Percentiles rank a stretch among this genome's conserved stretches.
Conservation (phyloP, 2,888 invertebrate genomes). For the Spatulosminthurus flaviceps region DNA sequence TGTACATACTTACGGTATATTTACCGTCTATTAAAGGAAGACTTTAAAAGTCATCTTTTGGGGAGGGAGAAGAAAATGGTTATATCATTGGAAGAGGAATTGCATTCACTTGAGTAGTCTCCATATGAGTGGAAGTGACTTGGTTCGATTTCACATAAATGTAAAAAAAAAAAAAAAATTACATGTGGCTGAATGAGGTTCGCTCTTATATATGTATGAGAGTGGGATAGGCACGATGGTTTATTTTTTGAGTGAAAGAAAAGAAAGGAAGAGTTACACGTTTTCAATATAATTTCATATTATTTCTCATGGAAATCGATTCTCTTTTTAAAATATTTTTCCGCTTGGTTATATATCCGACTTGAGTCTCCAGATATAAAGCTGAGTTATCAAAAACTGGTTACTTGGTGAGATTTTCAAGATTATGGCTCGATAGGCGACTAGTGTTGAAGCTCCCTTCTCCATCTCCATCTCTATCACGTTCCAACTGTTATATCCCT, state of each 20-base stretch:
- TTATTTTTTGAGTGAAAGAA: constrained; percentile 46
- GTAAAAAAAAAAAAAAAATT: too few relatives aligned
- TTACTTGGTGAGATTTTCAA: constrained; percentile 56
- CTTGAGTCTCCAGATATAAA: constrained; percentile 46
- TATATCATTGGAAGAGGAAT: too few relatives aligned
- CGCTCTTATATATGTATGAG: too few relatives aligned
- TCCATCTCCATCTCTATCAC: constrained; percentile 47
- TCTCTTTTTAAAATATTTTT: constrained; percentile 52
- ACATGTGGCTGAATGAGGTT: too few relatives aligned
- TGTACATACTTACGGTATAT: too few relatives aligned
- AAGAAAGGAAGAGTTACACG: constrained; percentile 43
- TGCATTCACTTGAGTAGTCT: too few relatives aligned
- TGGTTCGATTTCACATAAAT: too few relatives aligned
- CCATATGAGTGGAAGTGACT: too few relatives aligned
- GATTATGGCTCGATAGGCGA: constrained; percentile 49
- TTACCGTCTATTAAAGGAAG: too few relatives aligned
- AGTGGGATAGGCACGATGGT: too few relatives aligned
- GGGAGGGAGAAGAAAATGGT: too few relatives aligned
- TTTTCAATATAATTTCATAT: constrained; percentile 52
- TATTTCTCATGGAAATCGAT: constrained; percentile 51
- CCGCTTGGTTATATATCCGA: constrained; percentile 49
- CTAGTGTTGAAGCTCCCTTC: constrained; percentile 29
- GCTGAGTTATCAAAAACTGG: constrained; percentile 58
- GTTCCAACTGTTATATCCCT: constrained; percentile 27
- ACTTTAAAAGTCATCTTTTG: too few relatives aligned